Base-by-base conservation (phyloP, 2,113 vertebrate genomes). In the Rhizomys pruinosus region DNA sequence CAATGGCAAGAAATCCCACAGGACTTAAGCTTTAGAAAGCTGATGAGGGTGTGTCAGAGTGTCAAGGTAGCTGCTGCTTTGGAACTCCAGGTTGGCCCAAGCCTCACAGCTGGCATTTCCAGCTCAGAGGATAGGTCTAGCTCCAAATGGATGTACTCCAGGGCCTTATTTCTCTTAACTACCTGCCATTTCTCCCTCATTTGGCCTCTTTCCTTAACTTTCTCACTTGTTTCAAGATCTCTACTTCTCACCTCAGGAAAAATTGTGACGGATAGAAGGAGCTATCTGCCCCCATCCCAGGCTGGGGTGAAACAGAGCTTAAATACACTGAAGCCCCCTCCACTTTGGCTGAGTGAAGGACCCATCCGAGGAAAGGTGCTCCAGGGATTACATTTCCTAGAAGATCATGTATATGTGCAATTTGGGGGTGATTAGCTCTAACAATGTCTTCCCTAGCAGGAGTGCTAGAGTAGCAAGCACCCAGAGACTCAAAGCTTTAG, bases 401-500 rank as follows among this genome's bases (percentile, higher is more conserved):
- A 27, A 17, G 39, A 57, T 34, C 2, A 13, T 3, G 0, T 29
- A 16, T 2, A 8, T 0, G 44, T 7, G 42, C 25, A 25, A 17
- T 52, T n/a, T 27, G 69, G 68, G 42, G 32, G 52, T 25, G 63
- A 6, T 5, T 73, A 23, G 8, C 27, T 52, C 37, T 29, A 0
- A 37, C 39, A 7, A 22, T 5, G 81, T 15, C 16, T 32, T 25
- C 44, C 27, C 16, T 5, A 8, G 20, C 12, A 3, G 12, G 37
- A 7, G 25, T 72, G 71, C 78, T 8, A 1, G 0, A n/a, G 7
- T 2, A 1, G 7, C 11, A 7, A 52, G 47, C 42, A 7, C 10
- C 1, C 1, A 11, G 20, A 20, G 71, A 12, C n/a, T 47, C 23
- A 12, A 17, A 66, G 71, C 12, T 42, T 77, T 20, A 23, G 3